These are phyloP conservation scores for Battus philenor DNA, from an alignment of 1,140 invertebrate species.

Conservation along the genomic window DNA sequence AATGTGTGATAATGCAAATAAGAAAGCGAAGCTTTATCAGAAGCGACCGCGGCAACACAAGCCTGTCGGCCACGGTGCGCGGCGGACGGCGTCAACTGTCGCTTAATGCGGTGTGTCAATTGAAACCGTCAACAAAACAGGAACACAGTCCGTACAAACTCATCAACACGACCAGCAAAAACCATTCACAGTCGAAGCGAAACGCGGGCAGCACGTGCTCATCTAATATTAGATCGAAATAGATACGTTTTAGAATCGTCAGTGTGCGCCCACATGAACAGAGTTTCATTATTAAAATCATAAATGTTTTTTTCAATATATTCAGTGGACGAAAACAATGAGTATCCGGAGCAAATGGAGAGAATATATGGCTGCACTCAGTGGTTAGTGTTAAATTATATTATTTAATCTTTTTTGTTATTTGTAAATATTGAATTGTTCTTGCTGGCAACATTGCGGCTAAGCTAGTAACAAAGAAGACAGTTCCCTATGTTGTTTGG, in stretches of 20 bases:
- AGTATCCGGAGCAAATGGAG: slow-evolving; percentile 59
- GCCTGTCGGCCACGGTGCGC: slow-evolving; percentile 33
- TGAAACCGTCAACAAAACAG: slow-evolving; percentile 61
- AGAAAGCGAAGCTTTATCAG: slow-evolving; percentile 27
- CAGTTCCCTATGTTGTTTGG: slow-evolving; percentile 2
- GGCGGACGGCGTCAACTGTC: slow-evolving; percentile 23
- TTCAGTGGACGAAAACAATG: slow-evolving; percentile 46
- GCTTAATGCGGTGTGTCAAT: slow-evolving; percentile 40
- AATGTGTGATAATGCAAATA: slow-evolving; percentile 19
- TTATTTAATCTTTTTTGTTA: slow-evolving; percentile 24
- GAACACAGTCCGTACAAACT: slow-evolving; percentile 31
- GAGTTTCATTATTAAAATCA: slow-evolving; percentile 31
- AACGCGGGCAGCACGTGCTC: slow-evolving; percentile 56
- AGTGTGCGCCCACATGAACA: slow-evolving; percentile 36
- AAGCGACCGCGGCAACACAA: slow-evolving; percentile 25
- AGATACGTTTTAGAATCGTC: slow-evolving; percentile 29
- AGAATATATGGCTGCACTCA: slow-evolving; percentile 64
- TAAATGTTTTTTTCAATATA: slow-evolving; percentile 60
- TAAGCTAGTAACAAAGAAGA: slow-evolving; percentile 1
- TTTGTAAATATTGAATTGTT: neutral
- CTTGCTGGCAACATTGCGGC: slow-evolving; percentile 19
- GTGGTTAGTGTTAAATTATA: slow-evolving; percentile 55
- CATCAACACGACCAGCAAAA: slow-evolving; percentile 34
- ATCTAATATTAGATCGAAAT: slow-evolving; percentile 52
- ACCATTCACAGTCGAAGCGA: slow-evolving; percentile 57